Evolutionary conservation across 2,888 invertebrate species (phyloP).

Genomic region (Melanotus villosus): DNA sequence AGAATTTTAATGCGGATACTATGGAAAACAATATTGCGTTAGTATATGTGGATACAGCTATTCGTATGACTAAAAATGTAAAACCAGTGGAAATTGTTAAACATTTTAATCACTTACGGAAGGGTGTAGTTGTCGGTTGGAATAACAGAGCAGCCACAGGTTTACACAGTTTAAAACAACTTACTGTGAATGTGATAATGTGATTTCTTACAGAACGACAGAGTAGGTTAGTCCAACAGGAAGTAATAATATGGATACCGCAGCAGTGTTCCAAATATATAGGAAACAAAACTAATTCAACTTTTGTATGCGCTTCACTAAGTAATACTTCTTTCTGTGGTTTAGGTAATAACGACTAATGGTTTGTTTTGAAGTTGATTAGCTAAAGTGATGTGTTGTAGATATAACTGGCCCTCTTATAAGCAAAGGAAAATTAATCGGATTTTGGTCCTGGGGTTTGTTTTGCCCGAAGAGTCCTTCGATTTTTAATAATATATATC

Average conservation of each 20-base stretch:
- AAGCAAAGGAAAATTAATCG: not conserved
- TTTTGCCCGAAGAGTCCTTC: not conserved
- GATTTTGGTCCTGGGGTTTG: conserved; percentile 15
- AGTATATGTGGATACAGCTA: not conserved
- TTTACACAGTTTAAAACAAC: not conserved
- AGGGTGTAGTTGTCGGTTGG: conserved; percentile 23
- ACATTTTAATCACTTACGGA: not conserved
- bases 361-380: not conserved
- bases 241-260: conserved; percentile 4
- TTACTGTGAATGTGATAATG: not conserved
- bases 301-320: conserved; percentile 13
- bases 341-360: conserved; percentile 10
- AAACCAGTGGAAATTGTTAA: not conserved
- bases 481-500: not conserved
- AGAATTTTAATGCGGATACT: conserved; percentile 5
- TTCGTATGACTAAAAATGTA: not conserved
- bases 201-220: not conserved
- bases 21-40: conserved; percentile 27
- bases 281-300: not conserved
- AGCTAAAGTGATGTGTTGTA: conserved; percentile 1
- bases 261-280: not conserved
- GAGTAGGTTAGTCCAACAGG: not conserved
- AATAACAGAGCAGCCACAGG: not conserved
- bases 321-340: conserved; percentile 4
- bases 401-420: conserved; percentile 16